These are phyloP conservation scores for Apostichopus japonicus DNA, from an alignment of 35 echinoderm and acorn worm species.

Conservation along the genomic window DNA sequence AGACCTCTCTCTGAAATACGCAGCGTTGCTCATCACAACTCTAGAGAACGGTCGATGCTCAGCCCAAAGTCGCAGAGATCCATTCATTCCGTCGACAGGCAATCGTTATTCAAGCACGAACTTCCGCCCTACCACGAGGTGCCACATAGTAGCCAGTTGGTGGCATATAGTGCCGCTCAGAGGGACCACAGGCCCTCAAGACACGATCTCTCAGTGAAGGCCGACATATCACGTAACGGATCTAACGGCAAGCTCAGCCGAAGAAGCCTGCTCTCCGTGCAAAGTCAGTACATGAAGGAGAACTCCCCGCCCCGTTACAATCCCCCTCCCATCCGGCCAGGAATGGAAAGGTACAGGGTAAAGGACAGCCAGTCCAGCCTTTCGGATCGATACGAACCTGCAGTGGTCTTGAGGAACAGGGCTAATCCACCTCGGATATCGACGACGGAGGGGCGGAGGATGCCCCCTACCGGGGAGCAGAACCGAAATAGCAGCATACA, in stretches of 20 bases:
- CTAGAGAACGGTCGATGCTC: not conserved
- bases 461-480: slow-evolving; percentile 30
- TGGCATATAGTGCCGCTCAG: slow-evolving; percentile 23
- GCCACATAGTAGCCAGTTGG: not conserved
- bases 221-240: slow-evolving; percentile 19
- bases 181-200: not conserved
- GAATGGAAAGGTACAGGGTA: not conserved
- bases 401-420: slow-evolving; percentile 9
- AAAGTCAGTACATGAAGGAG: slow-evolving; percentile 17
- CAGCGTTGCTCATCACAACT: not conserved
- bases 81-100: slow-evolving; percentile 21
- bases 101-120: slow-evolving; percentile 28
- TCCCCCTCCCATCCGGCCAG: not conserved
- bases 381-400: slow-evolving; percentile 14
- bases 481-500: slow-evolving; percentile 94
- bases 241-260: slow-evolving; percentile 46
- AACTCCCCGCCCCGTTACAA: slow-evolving; percentile 11
- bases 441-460: slow-evolving; percentile 27
- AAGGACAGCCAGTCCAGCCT: slow-evolving; percentile 46
- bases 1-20: slow-evolving; percentile 8
- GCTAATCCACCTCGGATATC: slow-evolving; percentile 12
- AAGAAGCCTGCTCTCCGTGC: slow-evolving; percentile 24
- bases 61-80: slow-evolving; percentile 42
- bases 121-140: slow-evolving; percentile 24
- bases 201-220: not conserved